A percentile compares a stretch with the other conserved stretches of the same genome.
Evolutionary conservation across 1,140 invertebrate genomes (phyloP).

Genomic region (Diabrotica undecimpunctata): DNA sequence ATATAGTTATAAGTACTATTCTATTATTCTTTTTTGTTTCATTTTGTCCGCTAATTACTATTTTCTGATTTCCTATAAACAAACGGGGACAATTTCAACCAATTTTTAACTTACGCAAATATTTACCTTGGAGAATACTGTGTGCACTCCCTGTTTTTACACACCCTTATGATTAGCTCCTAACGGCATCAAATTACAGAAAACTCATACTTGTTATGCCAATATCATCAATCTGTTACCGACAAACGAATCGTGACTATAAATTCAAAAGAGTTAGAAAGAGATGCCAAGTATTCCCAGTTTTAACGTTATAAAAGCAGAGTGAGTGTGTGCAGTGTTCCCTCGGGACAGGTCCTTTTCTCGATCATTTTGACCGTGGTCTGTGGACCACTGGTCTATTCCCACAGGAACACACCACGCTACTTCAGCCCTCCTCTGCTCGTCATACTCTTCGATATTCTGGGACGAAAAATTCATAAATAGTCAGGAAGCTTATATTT

Average conservation of each 20-base stretch:
- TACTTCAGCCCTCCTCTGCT: not conserved
- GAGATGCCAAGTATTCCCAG: constrained; percentile 1
- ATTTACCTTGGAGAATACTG: too few relatives aligned
- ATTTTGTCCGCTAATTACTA: too few relatives aligned
- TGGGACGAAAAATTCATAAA: not conserved
- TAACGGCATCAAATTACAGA: not conserved
- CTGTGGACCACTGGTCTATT: constrained; percentile 11
- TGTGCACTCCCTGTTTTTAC: not conserved
- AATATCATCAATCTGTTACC: not conserved
- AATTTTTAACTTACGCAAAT: too few relatives aligned
- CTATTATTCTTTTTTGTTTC: too few relatives aligned
- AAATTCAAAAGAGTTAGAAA: not conserved
- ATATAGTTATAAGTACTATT: too few relatives aligned
- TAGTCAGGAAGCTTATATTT: not conserved
- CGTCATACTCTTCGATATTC: not conserved
- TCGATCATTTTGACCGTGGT: constrained; percentile 21
- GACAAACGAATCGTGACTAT: not conserved
- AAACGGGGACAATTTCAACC: too few relatives aligned
- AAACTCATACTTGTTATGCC: not conserved
- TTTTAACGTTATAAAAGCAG: constrained; percentile 21
- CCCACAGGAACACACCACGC: constrained; percentile 13
- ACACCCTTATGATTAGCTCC: not conserved
- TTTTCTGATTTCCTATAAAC: too few relatives aligned
- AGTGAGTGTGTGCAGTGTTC: constrained; percentile 8
- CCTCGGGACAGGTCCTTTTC: constrained; percentile 17